Base-by-base conservation (phyloP, 1,140 invertebrate genomes). In the Drosophila tsacasi region DNA sequence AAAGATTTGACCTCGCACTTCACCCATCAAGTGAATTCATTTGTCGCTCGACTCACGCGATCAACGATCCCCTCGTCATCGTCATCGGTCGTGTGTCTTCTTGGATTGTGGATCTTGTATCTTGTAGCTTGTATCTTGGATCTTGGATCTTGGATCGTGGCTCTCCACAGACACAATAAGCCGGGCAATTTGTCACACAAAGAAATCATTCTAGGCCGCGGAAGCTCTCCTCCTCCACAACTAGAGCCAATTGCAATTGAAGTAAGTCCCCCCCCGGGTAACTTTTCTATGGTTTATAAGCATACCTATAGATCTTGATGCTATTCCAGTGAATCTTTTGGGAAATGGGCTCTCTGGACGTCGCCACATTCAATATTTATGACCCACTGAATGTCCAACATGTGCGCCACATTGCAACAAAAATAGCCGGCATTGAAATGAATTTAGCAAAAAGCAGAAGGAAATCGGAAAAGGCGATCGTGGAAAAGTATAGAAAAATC, bases 1-100 rank as follows among this genome's bases (percentile, higher is more conserved):
- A 79, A 83, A 89, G 85, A 85, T 91, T 85, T 90, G 85, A 90
- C 85, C 85, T 90, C 85, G 85, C 85, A 90, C 85, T 90, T 90
- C 85, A 90, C 85, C 86, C 85, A 90, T 90, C 85, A 90, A 90
- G 85, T 79, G 85, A 91, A 89, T 89, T 89, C 81, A 76, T 66
- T 79, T 64, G 52, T 50, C 52, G 68, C 61, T 30, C 68, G 40
- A 30, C 68, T 74, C 71, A 73, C 71, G 71, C 71, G 71, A 74
- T 73, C 55, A 25, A 50, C 69, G 49, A 62, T 82, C 74, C 57
- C 46, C 76, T 19, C 44, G 27, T 25, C 52, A 17, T 59, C 58
- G 32, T 69, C 78, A 64, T 72, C 79, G 25, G 60, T 71, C 49
- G 39, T 49, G 55, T 25, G 57, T 40, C 62, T 61, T 15, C 75